Evolutionary conservation across 2,113 vertebrate species (phyloP).

Genomic region (Drymodes brunneopygia): DNA sequence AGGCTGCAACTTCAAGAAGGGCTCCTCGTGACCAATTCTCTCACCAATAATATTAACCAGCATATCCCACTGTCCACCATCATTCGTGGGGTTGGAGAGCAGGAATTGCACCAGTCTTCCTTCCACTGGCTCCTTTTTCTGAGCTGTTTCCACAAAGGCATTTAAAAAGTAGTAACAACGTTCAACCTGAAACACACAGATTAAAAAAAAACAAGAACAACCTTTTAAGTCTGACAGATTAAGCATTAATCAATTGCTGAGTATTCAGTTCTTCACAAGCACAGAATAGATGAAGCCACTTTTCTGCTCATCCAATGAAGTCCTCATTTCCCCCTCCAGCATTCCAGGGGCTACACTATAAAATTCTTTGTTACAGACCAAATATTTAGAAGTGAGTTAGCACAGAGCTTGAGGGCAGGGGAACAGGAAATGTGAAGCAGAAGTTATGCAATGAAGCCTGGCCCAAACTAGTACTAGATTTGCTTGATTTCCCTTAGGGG

Average conservation of each 20-base stretch:
- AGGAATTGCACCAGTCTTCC: slow-evolving; percentile 91
- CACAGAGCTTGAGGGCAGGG: not conserved
- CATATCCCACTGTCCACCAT: slow-evolving; percentile 99
- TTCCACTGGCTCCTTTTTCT: slow-evolving; percentile 88
- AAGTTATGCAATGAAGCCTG: not conserved
- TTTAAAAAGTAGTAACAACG: slow-evolving; percentile 94
- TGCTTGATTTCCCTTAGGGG: not conserved
- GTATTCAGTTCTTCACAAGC: not conserved
- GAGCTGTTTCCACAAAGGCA: slow-evolving; percentile 90
- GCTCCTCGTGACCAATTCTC: not conserved
- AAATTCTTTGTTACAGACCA: not conserved
- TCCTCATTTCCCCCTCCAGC: not conserved
- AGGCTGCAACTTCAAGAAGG: not conserved
- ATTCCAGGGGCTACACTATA: not conserved
- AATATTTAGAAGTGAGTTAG: not conserved
- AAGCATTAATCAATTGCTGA: not conserved
- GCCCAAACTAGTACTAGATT: not conserved
- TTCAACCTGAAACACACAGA: slow-evolving; percentile 77
- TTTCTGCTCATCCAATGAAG: not conserved
- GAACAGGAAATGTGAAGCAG: not conserved
- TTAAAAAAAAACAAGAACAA: rapidly evolving
- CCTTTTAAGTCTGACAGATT: not conserved
- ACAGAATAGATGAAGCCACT: not conserved
- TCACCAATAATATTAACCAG: slow-evolving; percentile 95
- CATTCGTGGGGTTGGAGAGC: slow-evolving; percentile 90